A percentile compares a stretch with the other conserved stretches of the same genome.
These are phyloP conservation scores for Holothuria leucospilota DNA, from an alignment of 53 echinoderm and acorn worm genomes.

Conservation along the genomic window DNA sequence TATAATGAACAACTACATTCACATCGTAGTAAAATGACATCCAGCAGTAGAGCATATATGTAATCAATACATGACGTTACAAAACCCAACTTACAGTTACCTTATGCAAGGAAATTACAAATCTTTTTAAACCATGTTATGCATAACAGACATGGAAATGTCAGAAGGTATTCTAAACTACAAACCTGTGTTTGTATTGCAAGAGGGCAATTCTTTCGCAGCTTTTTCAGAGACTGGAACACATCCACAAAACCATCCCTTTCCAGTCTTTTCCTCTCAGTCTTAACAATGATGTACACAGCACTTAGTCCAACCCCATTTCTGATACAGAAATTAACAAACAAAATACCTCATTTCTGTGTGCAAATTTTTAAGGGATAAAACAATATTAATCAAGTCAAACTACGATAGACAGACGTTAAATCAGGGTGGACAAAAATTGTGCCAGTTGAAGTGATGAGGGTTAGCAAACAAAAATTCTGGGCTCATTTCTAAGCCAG, in stretches of 20 bases:
- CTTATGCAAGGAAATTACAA: neutral
- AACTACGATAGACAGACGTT: too few relatives aligned
- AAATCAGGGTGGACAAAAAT: too few relatives aligned
- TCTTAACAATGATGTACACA: neutral
- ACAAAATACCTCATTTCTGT: too few relatives aligned
- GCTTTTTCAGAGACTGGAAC: neutral
- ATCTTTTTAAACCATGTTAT: neutral
- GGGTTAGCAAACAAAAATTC: too few relatives aligned
- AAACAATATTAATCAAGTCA: too few relatives aligned
- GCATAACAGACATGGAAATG: too few relatives aligned
- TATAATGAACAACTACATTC: neutral
- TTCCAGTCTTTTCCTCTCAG: constrained; percentile 7
- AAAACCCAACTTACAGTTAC: neutral
- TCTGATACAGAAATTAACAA: neutral
- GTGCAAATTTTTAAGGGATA: too few relatives aligned
- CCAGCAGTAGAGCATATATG: neutral
- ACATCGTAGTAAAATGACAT: neutral
- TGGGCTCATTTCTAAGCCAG: too few relatives aligned
- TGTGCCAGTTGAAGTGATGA: too few relatives aligned
- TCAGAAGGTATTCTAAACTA: neutral
- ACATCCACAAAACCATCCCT: neutral
- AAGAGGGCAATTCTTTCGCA: neutral
- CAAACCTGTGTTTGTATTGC: constrained; percentile 25
- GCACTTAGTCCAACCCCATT: constrained; percentile 18
- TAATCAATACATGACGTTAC: neutral